Evolutionary conservation across 1,140 invertebrate species (phyloP), one percentile per base, ranked within the genome.

Genomic region (Pseudoatta argentina): DNA sequence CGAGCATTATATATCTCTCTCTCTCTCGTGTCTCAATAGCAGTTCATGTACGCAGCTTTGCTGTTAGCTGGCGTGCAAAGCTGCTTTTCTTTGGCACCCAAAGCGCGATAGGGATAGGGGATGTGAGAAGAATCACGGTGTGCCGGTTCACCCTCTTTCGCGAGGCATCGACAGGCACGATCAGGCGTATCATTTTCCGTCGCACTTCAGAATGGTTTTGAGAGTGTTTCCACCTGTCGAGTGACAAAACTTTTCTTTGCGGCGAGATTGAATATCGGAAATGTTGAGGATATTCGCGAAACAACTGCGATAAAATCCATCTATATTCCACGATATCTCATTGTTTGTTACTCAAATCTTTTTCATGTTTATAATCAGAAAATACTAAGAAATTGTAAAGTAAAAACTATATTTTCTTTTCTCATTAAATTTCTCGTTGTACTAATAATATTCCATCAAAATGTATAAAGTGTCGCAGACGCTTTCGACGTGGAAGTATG

Each of bases 1-100:
- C 82, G 89, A 90, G 92, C 91, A 93, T 93, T 93, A 93, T 93
- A 87, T 92, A n/a, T n/a, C n/a, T 21, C 21, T 21, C 92, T 92
- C 92, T 34, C 5, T 92, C 34, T 59, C 76, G 85, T 82, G 89
- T 77, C 90, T 92, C 91, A 93, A 93, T 92, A 91, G 89, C 91
- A 90, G 91, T 91, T 89, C 87, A 77, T 48, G 53, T 39, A 64
- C 27, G 27, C 51, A 64, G 57, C 69, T 59, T 61, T 51, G 88
- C 79, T 66, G 83, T 90, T 89, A 90, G 75, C 44, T 77, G 71
- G 61, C 81, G 72, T 77, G 86, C 63, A 85, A 91, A 88, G 88
- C 72, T 88, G 71, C 79, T 88, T 77, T 85, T 77, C 83, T 88
- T 87, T 77, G 85, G 72, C 64, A 77, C 44, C 53, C 59, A 81